Evolutionary conservation across 2,888 invertebrate genomes (phyloP), one percentile per base, ranked within the genome.

Genomic region (Scaptomyza tumidula): DNA sequence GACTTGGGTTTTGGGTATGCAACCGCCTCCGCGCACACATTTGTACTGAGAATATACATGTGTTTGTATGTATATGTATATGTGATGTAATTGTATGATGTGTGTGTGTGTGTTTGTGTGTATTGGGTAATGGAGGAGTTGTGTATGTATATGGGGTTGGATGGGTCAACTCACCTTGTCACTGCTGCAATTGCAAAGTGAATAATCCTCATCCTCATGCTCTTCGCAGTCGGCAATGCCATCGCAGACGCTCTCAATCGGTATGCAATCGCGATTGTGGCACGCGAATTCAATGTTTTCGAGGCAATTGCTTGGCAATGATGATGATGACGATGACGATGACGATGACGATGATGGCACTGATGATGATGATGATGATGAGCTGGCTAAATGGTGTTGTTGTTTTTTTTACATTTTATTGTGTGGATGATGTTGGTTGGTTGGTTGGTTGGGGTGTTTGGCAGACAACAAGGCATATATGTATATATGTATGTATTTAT

Each of bases 171-270:
- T 91, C 89, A 92, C 92, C 92, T 92, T 90, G 55, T 91, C 89
- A 54, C 75, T 78, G 68, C 81, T 81, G 77, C 92, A 92, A 60
- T 87, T 82, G 83, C 91, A 91, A 3, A 90, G 71, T 61, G 73
- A 67, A 67, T 94, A 93, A 55, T 85, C 89, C 91, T 97, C 98
- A 89, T 98, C 97, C 31, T 95, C 95, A 0, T 94, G 94, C 71
- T 94, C 94, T 0, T 92, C 91, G 84, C 98, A 98, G 91, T 98
- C 98, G n/a, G 93, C 91, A 78, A 96, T 95, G 9, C 95, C 95
- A 91, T 97, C 97, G 92, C 98, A 98, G 43, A 94, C 94, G 94
- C 96, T 96, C 16, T 95, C 94, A 81, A 93, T 93, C 46, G 96
- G 96, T 63, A 97, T 95, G 82, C 97, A 97, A 46, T 93, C 92